Evolutionary conservation across 2,113 vertebrate species (phyloP), one percentile per base, ranked within the genome.

Genomic region (Myanophis thanlyinensis): DNA sequence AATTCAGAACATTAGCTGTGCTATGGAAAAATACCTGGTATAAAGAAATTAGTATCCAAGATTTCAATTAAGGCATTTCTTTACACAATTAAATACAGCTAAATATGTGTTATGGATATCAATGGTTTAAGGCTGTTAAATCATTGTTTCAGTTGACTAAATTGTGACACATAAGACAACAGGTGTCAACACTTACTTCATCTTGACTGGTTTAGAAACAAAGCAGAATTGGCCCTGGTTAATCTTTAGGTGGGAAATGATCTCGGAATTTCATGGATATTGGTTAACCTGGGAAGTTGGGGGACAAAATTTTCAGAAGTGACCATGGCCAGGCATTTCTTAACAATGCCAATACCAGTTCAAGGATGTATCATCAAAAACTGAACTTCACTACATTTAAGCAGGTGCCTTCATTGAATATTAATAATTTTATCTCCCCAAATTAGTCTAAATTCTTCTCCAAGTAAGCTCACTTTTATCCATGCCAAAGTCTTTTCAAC

Each of bases 381-480:
- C 15, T 80, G 35, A 80, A 22, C 6, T 7, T 80, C 35, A 80
- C 35, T 80, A 40, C 67, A 73, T 35, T 73, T 35, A 73, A 73
- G 62, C n/a, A 73, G n/a, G 15, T 40, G 35, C 15, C 73, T 95
- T 86, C 44, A 56, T n/a, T 47, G 52, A 93, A 93, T 62, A 46
- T 93, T 93, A 84, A 91, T 95, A 52, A 73, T 93, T 95, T 94
- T 92, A 93, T 18, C 86, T 96, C 91, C 90, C 95, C 90, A 93
- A 8, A 87, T 48, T 94, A 0, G 30, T 94, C 44, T 91, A 9
- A 48, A 40, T 59, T 85, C n/a, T n/a, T 27, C 30, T 85, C 27
- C 90, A 86, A 54, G 52, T 56, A 48, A n/a, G 44, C 56, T 94
- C 95, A 89, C 94, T 95, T 90, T 86, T 88, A 95, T 91, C 91